These are phyloP conservation scores for Mustelus asterias DNA, from an alignment of 2,113 vertebrate species.

Conservation along the genomic window DNA sequence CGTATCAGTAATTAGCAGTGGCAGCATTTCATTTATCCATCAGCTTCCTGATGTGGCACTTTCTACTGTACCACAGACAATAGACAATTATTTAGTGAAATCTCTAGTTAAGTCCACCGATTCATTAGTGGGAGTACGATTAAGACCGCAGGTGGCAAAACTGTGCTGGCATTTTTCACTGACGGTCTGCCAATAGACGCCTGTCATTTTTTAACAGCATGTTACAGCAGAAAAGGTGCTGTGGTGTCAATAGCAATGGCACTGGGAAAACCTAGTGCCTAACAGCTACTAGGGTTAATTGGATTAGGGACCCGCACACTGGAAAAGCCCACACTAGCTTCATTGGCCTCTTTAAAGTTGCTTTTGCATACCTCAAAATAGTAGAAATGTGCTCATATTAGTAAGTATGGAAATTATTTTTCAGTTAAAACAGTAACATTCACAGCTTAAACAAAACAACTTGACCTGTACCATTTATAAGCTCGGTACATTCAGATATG, in stretches of 20 bases:
- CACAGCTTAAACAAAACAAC: neutral
- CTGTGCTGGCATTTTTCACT: neutral
- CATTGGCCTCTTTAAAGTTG: neutral
- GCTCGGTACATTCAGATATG: neutral
- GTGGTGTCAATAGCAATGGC: neutral
- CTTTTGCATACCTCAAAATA: neutral
- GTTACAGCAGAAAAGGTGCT: neutral
- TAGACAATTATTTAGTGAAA: constrained; percentile 58
- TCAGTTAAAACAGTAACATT: neutral
- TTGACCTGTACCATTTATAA: neutral
- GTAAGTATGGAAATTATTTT: neutral
- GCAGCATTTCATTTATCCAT: constrained; percentile 73
- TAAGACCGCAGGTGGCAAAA: constrained; percentile 6
- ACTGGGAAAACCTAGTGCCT: neutral
- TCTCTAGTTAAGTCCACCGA: constrained; percentile 53
- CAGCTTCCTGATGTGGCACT: constrained; percentile 58
- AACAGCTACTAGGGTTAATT: neutral
- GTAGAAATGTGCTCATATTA: neutral
- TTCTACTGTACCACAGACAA: constrained; percentile 62
- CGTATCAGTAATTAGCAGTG: constrained; percentile 77
- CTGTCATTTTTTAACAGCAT: neutral
- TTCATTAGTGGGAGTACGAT: constrained; percentile 42
- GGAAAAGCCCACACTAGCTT: neutral
- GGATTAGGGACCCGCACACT: neutral
- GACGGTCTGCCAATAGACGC: neutral